These are phyloP conservation scores for Porites rus DNA, from an alignment of 92 coral and sea anemone species.

Conservation along the genomic window DNA sequence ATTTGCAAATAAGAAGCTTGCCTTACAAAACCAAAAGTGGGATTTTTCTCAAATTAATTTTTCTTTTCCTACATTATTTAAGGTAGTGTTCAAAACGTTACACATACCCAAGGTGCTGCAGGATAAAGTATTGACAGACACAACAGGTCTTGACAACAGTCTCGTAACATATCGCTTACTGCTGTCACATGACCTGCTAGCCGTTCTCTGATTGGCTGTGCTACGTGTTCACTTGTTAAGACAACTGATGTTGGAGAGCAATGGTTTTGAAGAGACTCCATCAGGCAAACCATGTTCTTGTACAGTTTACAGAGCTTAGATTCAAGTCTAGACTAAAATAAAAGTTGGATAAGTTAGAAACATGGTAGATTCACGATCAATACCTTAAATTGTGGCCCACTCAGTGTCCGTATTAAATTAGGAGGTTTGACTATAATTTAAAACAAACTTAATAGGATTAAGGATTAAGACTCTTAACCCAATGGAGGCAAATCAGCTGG, in stretches of 20 bases:
- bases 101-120: slow-evolving; percentile 90
- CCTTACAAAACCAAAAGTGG: too few relatives aligned
- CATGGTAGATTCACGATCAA: not conserved
- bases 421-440: too few relatives aligned
- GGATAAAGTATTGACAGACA: slow-evolving; percentile 81
- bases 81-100: too few relatives aligned
- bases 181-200: slow-evolving; percentile 65
- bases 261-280: slow-evolving; percentile 42
- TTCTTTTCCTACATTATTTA: too few relatives aligned
- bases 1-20: too few relatives aligned
- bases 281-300: slow-evolving; percentile 75
- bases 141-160: slow-evolving; percentile 77
- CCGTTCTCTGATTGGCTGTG: slow-evolving; percentile 80
- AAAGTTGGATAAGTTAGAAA: not conserved
- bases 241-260: slow-evolving; percentile 12
- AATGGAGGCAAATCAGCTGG: too few relatives aligned
- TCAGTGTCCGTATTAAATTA: too few relatives aligned
- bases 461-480: too few relatives aligned
- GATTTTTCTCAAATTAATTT: too few relatives aligned
- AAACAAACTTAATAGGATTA: too few relatives aligned
- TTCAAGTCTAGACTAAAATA: slow-evolving; percentile 76
- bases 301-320: slow-evolving; percentile 83
- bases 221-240: slow-evolving; percentile 68
- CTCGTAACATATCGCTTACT: slow-evolving; percentile 63
- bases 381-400: not conserved